phyloP scores from a whole-genome alignment of 2,797 vertebrate species.

The Enteromius fasciolatus region DNA sequence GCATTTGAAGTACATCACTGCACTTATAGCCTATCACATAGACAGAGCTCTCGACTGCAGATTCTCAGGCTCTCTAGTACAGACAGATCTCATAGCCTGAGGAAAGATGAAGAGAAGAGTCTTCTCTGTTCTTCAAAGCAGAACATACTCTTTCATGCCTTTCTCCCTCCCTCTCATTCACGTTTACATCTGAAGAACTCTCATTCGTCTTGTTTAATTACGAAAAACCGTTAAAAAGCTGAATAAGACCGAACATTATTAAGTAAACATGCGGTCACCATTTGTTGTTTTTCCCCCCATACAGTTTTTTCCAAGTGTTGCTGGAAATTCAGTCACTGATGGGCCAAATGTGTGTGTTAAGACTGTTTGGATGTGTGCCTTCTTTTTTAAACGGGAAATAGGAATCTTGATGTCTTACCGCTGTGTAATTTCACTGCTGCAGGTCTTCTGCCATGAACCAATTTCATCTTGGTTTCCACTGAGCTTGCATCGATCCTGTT shows the following conservation, averaged over 20 bases:
- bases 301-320: constrained; percentile 4
- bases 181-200: not conserved
- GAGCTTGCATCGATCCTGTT: constrained; percentile 15
- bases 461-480: constrained; percentile 55
- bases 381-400: constrained; percentile 16
- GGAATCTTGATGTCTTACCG: constrained; percentile 7
- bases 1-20: constrained; percentile 32
- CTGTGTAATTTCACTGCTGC: constrained; percentile 36
- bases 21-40: not conserved
- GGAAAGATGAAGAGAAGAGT: constrained; percentile 45
- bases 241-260: constrained; percentile 32
- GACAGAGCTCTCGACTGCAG: constrained; percentile 4
- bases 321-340: constrained; percentile 2
- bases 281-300: not conserved
- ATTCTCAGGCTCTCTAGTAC: constrained; percentile 11
- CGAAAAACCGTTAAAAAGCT: not conserved
- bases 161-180: constrained; percentile 39
- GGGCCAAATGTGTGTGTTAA: constrained; percentile 3
- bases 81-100: constrained; percentile 37
- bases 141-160: constrained; percentile 45
- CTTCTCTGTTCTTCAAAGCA: constrained; percentile 56
- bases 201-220: constrained; percentile 24
- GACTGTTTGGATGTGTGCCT: not conserved
- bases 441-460: constrained; percentile 28
- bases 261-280: constrained; percentile 17